Conservation (phyloP, 2,113 vertebrate genomes). For the Embiotoca jacksoni region DNA sequence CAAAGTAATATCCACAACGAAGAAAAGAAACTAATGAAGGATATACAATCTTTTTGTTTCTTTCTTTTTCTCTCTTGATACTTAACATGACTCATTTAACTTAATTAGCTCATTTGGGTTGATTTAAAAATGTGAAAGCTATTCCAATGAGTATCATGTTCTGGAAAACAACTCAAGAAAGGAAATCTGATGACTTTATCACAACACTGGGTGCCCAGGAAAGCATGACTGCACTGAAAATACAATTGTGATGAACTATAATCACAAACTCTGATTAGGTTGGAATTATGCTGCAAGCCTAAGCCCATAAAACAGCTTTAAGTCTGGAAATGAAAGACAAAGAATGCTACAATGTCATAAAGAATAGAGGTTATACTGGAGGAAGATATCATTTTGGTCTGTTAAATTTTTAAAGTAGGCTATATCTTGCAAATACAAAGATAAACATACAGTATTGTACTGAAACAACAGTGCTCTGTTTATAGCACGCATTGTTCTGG, state of each 20-base stretch:
- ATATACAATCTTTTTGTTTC: conserved; percentile 34
- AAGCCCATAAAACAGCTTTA: neutral
- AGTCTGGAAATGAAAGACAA: neutral
- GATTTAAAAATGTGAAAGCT: conserved; percentile 49
- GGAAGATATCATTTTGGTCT: no score
- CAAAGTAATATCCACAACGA: conserved; percentile 1
- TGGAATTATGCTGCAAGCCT: conserved; percentile 1
- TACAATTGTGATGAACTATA: conserved; percentile 31
- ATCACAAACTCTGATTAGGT: conserved; percentile 21
- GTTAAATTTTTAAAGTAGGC: no score
- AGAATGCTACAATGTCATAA: neutral
- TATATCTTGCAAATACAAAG: neutral
- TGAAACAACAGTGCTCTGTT: neutral
- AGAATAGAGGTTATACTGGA: no score
- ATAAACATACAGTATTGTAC: no score
- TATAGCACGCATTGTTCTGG: neutral
- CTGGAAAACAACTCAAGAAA: conserved; percentile 29
- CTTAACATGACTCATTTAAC: conserved; percentile 31
- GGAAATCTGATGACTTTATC: conserved; percentile 40
- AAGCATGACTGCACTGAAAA: conserved; percentile 33
- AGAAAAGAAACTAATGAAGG: conserved; percentile 34
- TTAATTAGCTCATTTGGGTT: conserved; percentile 39
- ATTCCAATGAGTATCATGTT: conserved; percentile 19
- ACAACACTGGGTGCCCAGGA: conserved; percentile 22
- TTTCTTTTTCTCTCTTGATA: neutral